Evolutionary conservation across 2,113 vertebrate species (phyloP).

Genomic region (Myrmecophaga tridactyla): DNA sequence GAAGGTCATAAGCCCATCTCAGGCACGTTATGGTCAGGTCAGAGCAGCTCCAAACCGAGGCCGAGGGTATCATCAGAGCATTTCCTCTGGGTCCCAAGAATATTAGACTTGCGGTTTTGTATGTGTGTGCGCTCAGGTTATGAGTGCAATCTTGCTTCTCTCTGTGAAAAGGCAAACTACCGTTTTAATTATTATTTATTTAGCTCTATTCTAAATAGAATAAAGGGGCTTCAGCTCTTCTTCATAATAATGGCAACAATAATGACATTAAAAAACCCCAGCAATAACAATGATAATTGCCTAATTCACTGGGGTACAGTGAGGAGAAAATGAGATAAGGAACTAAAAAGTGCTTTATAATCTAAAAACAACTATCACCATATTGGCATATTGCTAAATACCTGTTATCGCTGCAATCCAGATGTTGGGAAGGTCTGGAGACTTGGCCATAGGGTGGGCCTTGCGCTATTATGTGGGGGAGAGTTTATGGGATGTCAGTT

Average conservation of each 20-base stretch:
- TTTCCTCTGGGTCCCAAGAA: not conserved
- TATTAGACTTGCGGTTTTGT: not conserved
- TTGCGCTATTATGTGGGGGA: not conserved
- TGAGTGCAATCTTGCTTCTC: not conserved
- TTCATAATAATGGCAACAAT: conserved; percentile 38
- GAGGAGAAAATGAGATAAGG: conserved; percentile 47
- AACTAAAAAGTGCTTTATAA: conserved; percentile 19
- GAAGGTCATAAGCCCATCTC: not conserved
- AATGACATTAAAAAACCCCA: conserved; percentile 43
- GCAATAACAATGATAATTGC: conserved; percentile 48
- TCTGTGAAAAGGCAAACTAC: conserved; percentile 37
- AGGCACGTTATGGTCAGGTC: not conserved
- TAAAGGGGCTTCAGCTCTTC: conserved; percentile 41
- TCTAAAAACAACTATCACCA: conserved; percentile 10
- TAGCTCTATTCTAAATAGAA: not conserved
- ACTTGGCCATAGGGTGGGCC: not conserved
- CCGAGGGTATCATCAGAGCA: not conserved
- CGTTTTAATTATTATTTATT: conserved; percentile 62
- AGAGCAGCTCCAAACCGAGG: not conserved
- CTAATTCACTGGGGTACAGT: not conserved
- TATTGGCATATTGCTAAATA: not conserved
- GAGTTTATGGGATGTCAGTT: not conserved
- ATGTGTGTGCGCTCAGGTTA: not conserved
- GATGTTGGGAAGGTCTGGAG: not conserved
- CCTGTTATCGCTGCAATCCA: not conserved